Evolutionary conservation across 1,140 invertebrate species (phyloP), one percentile per base, ranked within the genome.

Genomic region (Chironomus striatipennis): DNA sequence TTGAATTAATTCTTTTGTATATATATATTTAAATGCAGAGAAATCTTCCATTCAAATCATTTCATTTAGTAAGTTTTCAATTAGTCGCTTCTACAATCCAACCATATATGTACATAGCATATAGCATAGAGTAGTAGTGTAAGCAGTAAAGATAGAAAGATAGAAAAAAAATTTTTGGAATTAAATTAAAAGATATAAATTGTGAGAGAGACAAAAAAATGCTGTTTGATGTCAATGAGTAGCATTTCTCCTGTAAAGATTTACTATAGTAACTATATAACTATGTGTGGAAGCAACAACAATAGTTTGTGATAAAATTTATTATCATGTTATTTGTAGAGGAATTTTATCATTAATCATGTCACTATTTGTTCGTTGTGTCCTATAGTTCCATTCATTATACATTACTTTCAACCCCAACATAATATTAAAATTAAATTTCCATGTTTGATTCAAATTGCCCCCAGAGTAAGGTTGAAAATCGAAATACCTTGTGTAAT

Each of bases 261-360:
- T 34, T 34, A 34, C 24, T 34, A 34, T 5, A 34, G 24, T 34
- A 34, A 5, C 24, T 34, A 5, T n/a, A n/a, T n/a, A 34, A 34
- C 24, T 34, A 34, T 34, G 24, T 34, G 24, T 34, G 24, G 24
- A 34, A 2, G 24, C 24, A 2, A 12, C 47, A 57, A n/a, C 9
- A 57, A 57, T 10, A 10, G n/a, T 57, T 57, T n/a, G n/a, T 10
- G 47, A 57, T 57, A 7, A 57, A 57, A 57, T 57, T 57, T 57
- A 57, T n/a, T 12, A 10, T 57, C 47, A 34, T 34, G 24, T 34
- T 34, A 34, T 34, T 2, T 34, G 24, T 34, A 2, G 47, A 21
- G 65, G 65, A 9, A 17, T 18, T 70, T 18, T 70, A 18, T 70
- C 65, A 70, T 70, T 70, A 70, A 70, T 70, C 65, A 67, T 67